Conservation (phyloP, 2,888 invertebrate species). For the Platycheirus rosarum region DNA sequence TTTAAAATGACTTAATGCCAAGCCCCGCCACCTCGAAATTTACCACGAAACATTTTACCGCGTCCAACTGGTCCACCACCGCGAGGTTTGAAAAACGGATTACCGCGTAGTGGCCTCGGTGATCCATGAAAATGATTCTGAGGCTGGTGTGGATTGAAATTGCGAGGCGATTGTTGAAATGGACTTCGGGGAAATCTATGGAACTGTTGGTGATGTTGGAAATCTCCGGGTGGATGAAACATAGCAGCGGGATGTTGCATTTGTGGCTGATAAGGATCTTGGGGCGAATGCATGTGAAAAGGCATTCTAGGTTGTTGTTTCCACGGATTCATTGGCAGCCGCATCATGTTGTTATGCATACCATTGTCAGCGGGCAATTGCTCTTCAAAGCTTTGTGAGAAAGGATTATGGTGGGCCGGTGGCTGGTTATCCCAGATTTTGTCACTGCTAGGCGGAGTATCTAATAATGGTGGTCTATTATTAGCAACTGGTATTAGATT, state of each 20-base stretch:
- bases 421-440: conserved; percentile 50
- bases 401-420: conserved; percentile 41
- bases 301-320: conserved; percentile 63
- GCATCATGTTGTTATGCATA: conserved; percentile 50
- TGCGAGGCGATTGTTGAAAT: conserved; percentile 66
- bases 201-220: conserved; percentile 57
- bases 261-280: conserved; percentile 50
- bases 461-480: conserved; percentile 60
- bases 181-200: conserved; percentile 64
- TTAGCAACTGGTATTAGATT: conserved; percentile 62
- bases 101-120: conserved; percentile 56
- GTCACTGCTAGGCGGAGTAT: conserved; percentile 51
- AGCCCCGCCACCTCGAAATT: conserved; percentile 80
- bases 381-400: conserved; percentile 48
- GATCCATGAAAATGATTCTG: conserved; percentile 66
- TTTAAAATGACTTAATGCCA: conserved; percentile 48
- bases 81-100: conserved; percentile 60
- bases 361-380: conserved; percentile 23
- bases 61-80: conserved; percentile 75
- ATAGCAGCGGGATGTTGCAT: conserved; percentile 15
- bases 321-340: conserved; percentile 62
- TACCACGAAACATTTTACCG: conserved; percentile 77
- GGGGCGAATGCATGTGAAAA: conserved; percentile 62
- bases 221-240: conserved; percentile 28
- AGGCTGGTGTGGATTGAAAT: conserved; percentile 59